phyloP scores from a whole-genome alignment of 2,888 invertebrate species.

The Dendrolimus houi region DNA sequence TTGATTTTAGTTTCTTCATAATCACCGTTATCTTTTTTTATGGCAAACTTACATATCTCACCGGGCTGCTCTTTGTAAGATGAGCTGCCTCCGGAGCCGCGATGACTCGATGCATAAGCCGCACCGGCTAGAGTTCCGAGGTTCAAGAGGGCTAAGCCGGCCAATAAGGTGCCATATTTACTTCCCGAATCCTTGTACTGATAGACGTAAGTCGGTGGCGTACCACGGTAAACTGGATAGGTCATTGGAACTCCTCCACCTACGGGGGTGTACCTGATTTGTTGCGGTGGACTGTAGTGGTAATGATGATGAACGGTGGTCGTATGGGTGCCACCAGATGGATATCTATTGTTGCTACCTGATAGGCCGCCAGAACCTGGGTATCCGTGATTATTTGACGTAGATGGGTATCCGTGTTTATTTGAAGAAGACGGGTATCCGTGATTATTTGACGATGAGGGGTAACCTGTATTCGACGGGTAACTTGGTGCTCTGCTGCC shows the following conservation, averaged over 20 bases:
- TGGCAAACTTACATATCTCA: constrained; percentile 57
- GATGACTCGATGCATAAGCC: constrained; percentile 25
- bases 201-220: constrained; percentile 58
- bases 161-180: constrained; percentile 55
- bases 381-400: constrained; percentile 17
- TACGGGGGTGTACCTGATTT: constrained; percentile 44
- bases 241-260: constrained; percentile 36
- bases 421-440: constrained; percentile 26
- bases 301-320: constrained; percentile 26
- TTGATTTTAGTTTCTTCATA: constrained; percentile 63
- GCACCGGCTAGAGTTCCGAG: constrained; percentile 41
- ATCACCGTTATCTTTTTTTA: constrained; percentile 57
- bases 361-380: constrained; percentile 16
- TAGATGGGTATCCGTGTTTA: constrained; percentile 19
- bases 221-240: constrained; percentile 56
- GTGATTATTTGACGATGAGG: constrained; percentile 20
- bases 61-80: constrained; percentile 44
- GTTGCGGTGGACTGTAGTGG: constrained; percentile 54
- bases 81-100: constrained; percentile 10
- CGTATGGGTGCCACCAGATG: constrained; percentile 22
- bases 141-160: constrained; percentile 57
- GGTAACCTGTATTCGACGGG: constrained; percentile 9
- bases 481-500: constrained; percentile 4
- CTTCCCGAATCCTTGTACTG: constrained; percentile 59
- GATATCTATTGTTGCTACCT: constrained; percentile 15